phyloP scores from a whole-genome alignment of 2,113 vertebrate species.

The Petrocephalus microphthalmus region DNA sequence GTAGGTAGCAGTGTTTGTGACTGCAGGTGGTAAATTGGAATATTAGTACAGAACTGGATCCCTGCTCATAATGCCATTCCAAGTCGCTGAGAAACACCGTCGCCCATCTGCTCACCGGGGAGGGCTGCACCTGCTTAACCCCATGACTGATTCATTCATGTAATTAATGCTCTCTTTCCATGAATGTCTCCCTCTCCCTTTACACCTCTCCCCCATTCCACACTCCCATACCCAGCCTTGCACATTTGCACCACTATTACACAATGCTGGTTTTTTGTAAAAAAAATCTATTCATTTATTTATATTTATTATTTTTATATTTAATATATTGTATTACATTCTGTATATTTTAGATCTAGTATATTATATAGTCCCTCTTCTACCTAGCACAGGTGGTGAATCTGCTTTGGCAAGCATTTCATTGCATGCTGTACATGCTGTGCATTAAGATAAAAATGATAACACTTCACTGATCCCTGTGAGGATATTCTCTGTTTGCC shows the following conservation, averaged over 20 bases:
- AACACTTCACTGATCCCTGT: not conserved
- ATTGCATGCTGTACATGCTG: not conserved
- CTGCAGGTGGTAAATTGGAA: conserved; percentile 28
- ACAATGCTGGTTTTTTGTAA: not conserved
- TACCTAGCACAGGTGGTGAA: not conserved
- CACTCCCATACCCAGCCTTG: not conserved
- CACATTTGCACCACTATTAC: not conserved
- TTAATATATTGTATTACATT: not conserved
- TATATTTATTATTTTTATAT: not conserved
- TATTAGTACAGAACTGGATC: not conserved
- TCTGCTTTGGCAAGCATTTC: not conserved
- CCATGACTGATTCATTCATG: not conserved
- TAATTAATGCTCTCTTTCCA: not conserved
- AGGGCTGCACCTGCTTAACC: not conserved
- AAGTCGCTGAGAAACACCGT: not conserved
- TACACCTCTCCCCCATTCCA: not conserved
- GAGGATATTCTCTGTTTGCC: not conserved
- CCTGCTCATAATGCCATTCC: not conserved
- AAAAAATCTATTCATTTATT: not conserved
- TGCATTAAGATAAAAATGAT: not conserved
- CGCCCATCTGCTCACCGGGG: not conserved
- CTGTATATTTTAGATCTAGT: not conserved
- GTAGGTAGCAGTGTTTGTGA: conserved; percentile 51
- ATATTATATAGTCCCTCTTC: not conserved
- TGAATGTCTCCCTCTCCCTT: not conserved